Conservation (phyloP, 2,113 vertebrate species). For the Phodopus roborovskii region DNA sequence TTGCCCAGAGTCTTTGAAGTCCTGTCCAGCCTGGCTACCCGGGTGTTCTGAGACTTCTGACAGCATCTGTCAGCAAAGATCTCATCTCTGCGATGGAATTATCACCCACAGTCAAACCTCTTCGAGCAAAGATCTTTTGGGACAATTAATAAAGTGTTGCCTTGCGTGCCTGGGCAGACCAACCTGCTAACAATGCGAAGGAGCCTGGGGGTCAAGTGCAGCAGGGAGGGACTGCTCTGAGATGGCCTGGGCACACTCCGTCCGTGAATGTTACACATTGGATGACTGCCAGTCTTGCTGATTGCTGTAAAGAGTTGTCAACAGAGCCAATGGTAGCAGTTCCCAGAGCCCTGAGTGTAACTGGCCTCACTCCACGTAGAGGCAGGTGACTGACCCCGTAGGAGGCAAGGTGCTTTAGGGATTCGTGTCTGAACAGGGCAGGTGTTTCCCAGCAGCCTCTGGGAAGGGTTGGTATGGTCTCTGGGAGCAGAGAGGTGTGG, state of each 20-base stretch:
- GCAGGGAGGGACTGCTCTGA: accelerated
- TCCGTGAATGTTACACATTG: accelerated
- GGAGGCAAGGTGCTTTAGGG: neutral
- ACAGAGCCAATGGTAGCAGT: accelerated
- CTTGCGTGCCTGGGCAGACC: accelerated
- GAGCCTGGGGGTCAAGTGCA: neutral
- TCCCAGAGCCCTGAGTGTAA: neutral
- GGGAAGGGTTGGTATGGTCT: neutral
- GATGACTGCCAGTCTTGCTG: neutral
- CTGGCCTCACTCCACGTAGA: accelerated
- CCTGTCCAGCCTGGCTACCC: neutral
- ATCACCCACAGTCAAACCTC: neutral
- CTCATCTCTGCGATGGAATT: neutral
- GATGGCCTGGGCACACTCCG: accelerated
- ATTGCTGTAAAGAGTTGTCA: neutral
- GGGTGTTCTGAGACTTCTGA: neutral
- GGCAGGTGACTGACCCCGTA: neutral
- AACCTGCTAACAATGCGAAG: no score
- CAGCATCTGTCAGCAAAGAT: neutral
- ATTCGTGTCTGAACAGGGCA: neutral
- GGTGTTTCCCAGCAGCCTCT: neutral
- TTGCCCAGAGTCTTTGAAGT: neutral
- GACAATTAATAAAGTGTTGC: accelerated
- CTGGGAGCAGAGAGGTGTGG: accelerated
- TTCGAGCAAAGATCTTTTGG: neutral